A percentile compares a stretch with the other conserved stretches of the same genome.
phyloP scores from a whole-genome alignment of 2,888 invertebrate species.

The Mellilla xanthometata region DNA sequence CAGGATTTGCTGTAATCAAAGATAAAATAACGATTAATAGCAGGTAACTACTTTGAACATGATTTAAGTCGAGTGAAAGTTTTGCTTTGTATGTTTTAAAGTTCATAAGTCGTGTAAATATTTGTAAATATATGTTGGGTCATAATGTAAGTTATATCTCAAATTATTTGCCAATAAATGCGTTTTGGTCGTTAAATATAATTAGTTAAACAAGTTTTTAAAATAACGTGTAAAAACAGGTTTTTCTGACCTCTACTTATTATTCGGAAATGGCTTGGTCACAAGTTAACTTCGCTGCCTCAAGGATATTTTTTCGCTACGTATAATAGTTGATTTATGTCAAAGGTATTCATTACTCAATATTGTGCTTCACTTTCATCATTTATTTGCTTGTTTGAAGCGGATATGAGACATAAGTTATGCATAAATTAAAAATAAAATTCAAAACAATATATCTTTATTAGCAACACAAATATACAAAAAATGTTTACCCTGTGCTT shows the following conservation, averaged over 20 bases:
- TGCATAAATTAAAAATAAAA: no score
- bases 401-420: no score
- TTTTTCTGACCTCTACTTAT: conserved; percentile 16
- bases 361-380: conserved; percentile 8
- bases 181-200: not conserved
- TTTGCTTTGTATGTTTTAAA: conserved; percentile 11
- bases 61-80: conserved; percentile 62
- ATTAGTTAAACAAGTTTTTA: not conserved
- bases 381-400: no score
- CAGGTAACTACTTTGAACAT: conserved; percentile 49
- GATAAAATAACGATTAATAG: conserved; percentile 39
- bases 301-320: conserved; percentile 18
- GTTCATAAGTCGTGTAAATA: no score
- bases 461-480: no score
- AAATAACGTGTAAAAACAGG: conserved; percentile 15
- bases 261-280: conserved; percentile 15
- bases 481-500: no score
- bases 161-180: not conserved
- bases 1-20: conserved; percentile 49
- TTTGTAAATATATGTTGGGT: no score
- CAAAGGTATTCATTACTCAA: conserved; percentile 4
- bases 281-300: conserved; percentile 11
- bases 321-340: not conserved
- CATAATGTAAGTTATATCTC: no score
- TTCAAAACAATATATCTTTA: no score